These are phyloP conservation scores for Cercocebus atys DNA, from an alignment of 2,113 vertebrate genomes.

Conservation along the genomic window DNA sequence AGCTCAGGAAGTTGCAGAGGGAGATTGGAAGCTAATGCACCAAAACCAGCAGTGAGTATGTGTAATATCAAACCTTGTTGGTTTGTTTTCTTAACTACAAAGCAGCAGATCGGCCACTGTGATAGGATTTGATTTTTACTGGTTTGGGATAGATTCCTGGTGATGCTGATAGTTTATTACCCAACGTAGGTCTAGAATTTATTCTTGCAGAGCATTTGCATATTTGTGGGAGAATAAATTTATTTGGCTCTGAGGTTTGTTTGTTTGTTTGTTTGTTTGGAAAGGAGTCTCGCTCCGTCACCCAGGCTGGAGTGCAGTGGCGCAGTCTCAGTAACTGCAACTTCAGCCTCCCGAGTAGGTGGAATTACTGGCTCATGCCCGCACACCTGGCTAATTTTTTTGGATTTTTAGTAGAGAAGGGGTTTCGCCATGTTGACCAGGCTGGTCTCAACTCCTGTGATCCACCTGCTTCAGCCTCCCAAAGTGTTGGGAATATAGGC, in stretches of 20 bases:
- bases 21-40: neutral
- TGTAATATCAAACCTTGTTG: neutral
- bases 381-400: no score
- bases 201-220: neutral
- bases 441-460: no score
- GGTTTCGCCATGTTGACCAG: no score
- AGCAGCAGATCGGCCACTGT: neutral
- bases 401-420: no score
- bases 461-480: no score
- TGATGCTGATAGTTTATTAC: neutral
- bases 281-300: no score
- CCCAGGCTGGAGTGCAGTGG: no score
- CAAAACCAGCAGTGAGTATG: neutral
- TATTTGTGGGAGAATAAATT: constrained; percentile 1
- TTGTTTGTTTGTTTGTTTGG: no score
- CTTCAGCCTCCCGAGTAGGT: no score
- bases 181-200: neutral
- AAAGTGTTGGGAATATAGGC: no score
- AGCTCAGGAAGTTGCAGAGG: neutral
- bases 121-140: neutral
- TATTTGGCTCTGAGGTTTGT: neutral
- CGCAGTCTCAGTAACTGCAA: no score
- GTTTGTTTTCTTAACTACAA: neutral
- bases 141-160: neutral
- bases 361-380: no score